Base-by-base conservation (phyloP, 2,113 vertebrate species). In the Rhipidura dahli region DNA sequence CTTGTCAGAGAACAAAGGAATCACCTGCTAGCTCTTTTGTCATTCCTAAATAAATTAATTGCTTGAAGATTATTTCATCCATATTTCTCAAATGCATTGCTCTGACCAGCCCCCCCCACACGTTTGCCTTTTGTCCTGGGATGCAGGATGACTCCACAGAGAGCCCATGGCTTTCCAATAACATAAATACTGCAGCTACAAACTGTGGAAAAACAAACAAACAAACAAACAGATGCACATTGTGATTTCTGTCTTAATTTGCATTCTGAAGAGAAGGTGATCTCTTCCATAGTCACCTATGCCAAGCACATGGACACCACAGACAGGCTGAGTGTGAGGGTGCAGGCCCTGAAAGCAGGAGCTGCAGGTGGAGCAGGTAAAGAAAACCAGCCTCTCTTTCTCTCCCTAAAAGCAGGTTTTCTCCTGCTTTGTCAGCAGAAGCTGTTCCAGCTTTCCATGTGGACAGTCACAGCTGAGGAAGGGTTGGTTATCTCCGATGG, bases 21-120 rank as follows among this genome's bases (percentile, higher is more conserved):
- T 82, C 61, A 79, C 65, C 84, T 94, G 51, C 61, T 68, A 85
- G 31, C 13, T 82, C 75, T 89, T 94, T 71, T 65, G 45, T 72
- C 70, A 65, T 83, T 69, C 66, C 60, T 69, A 87, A 89, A 93
- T 72, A 87, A 94, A 69, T 82, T 27, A 87, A 93, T 87, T 96
- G 44, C 61, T 95, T 7, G 15, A 64, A 20, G 81, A 87, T 64
- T 61, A 49, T 72, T 75, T 65, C 33, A 69, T 84, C 80, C 54
- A 6, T 31, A 57, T 75, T 89, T 70, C 60, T 72, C 91, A 83
- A 71, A 81, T 27, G 11, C 2, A 3, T 18, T 1, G 9, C 66
- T 91, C 65, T 2, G 0, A 45, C 33, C 61, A 87, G 31, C 17
- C 13, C 28, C 10, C 23, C 1, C 1, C 24, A 45, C 31, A 21